Base-by-base conservation (phyloP, 2,888 invertebrate species). In the Zelleria hepariella region DNA sequence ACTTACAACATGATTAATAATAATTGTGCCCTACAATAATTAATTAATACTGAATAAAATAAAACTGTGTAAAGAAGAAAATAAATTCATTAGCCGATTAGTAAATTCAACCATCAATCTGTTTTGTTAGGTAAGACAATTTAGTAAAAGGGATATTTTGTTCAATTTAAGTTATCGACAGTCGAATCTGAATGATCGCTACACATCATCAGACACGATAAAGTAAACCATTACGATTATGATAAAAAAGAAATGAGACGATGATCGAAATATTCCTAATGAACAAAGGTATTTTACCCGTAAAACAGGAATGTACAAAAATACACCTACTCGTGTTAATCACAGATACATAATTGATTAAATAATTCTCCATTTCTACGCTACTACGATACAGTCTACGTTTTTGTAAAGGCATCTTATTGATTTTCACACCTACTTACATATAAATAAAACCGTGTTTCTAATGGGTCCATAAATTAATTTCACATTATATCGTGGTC, bases 241-340 rank as follows among this genome's bases (percentile, higher is more conserved):
- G 42, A 42, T n/a, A n/a, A n/a, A n/a, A n/a, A n/a, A n/a, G n/a
- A n/a, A n/a, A n/a, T 42, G 42, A 42, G 1, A 42, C 42, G 42
- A 42, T 5, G 8, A 42, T 42, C 8, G 42, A 15, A 10, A 42
- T 42, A 15, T 42, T 42, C 32, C 32, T 42, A 42, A 42, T 3
- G 32, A 42, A 42, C 32, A 5, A 42, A 42, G 15, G 32, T 3
- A 42, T 58, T 55, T 64, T 67, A 87, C 87, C 87, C 86, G 86
- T 86, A 84, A 72, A 72, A 69, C 70, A 84, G 87, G 86, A 87
- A 87, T 87, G 86, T 86, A 86, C 70, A 84, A 84, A 85, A 85
- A 86, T 86, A 85, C 78, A 76, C 77, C 77, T 76, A 77, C 75
- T 78, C 67, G 70, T 73, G 48, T 73, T 70, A 76, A 85, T 82